Evolutionary conservation across 2,888 invertebrate genomes (phyloP).

Genomic region (Lithophane semibrunnea): DNA sequence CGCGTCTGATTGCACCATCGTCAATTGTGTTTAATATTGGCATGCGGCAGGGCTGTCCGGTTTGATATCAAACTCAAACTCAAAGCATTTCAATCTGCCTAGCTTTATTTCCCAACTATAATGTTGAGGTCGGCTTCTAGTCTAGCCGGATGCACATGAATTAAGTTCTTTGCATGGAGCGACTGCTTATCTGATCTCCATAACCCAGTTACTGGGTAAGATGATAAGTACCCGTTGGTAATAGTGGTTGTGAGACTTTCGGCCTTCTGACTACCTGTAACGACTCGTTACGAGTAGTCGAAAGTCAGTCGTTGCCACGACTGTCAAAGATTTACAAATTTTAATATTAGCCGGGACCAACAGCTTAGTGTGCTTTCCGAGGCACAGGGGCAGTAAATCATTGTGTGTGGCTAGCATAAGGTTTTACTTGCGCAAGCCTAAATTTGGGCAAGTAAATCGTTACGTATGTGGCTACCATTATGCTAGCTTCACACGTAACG

Average conservation of each 20-base stretch:
- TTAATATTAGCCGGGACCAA: too few species aligned
- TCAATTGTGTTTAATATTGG: constrained; percentile 62
- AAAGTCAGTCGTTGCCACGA: too few species aligned
- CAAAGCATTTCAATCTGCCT: not conserved
- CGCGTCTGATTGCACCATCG: constrained; percentile 65
- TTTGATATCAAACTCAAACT: not conserved
- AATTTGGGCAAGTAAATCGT: too few species aligned
- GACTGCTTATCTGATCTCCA: not conserved
- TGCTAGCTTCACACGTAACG: too few species aligned
- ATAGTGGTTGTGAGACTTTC: not conserved
- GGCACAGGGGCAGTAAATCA: too few species aligned
- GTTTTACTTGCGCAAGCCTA: too few species aligned
- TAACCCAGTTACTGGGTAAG: not conserved
- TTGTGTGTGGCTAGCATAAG: too few species aligned
- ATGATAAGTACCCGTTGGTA: not conserved
- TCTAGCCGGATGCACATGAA: not conserved
- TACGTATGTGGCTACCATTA: too few species aligned
- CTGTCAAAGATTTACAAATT: too few species aligned
- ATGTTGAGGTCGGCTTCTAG: not conserved
- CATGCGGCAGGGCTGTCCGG: constrained; percentile 52
- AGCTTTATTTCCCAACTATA: not conserved
- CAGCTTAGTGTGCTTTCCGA: too few species aligned
- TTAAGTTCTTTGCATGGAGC: not conserved
- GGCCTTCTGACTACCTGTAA: not conserved
- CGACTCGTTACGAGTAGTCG: not conserved